phyloP scores from a whole-genome alignment of 2,797 vertebrate genomes.

The Peromyscus nudipes region DNA sequence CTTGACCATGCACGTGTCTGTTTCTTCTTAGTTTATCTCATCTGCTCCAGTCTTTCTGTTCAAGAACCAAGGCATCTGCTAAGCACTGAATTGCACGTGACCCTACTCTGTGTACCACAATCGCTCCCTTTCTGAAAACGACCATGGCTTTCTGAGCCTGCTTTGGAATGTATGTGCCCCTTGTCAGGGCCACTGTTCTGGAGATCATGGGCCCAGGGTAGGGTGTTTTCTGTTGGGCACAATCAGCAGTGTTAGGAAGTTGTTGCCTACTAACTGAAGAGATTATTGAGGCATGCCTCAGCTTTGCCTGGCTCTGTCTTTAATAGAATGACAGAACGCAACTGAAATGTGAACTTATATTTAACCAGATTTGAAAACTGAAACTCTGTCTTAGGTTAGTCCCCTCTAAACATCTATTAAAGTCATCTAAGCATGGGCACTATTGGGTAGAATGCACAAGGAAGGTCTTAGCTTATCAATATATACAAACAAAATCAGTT shows the following conservation, averaged over 20 bases:
- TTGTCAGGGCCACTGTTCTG: background rate
- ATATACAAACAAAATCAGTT: background rate
- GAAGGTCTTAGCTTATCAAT: background rate
- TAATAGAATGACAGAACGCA: background rate
- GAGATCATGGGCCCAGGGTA: background rate
- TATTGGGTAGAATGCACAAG: background rate
- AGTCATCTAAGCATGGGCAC: background rate
- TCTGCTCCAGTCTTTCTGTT: background rate
- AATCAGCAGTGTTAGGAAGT: background rate
- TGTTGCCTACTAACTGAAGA: background rate
- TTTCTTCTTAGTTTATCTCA: constrained; percentile 10
- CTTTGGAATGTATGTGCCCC: background rate
- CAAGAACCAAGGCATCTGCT: constrained; percentile 2
- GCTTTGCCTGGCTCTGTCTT: background rate
- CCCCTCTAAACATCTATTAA: constrained; percentile 18
- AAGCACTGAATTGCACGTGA: background rate
- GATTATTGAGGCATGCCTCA: background rate
- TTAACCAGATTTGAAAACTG: background rate
- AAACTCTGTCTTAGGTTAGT: background rate
- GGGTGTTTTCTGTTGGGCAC: background rate
- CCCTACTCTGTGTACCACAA: background rate
- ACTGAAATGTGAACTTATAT: constrained; percentile 12
- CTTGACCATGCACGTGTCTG: background rate
- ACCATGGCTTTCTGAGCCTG: constrained; percentile 46
- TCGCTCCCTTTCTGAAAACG: constrained; percentile 46